Evolutionary conservation across 2,797 vertebrate species (phyloP).

Genomic region (Passerculus sandwichensis): DNA sequence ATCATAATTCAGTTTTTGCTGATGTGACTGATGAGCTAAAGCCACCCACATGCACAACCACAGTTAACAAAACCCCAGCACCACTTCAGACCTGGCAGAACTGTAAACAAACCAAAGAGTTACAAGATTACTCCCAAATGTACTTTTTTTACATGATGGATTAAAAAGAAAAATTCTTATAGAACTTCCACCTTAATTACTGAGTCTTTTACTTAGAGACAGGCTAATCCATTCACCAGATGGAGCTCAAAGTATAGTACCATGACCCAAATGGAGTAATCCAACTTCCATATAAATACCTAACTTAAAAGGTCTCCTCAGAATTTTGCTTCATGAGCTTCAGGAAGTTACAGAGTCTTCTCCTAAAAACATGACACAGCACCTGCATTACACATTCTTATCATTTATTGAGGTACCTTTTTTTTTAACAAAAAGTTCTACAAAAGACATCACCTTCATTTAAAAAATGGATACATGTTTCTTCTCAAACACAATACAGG

Average conservation of each 20-base stretch:
- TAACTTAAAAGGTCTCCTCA: neutral
- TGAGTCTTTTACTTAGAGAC: neutral
- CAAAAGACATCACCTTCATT: neutral
- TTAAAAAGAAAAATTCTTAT: neutral
- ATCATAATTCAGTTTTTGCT: neutral
- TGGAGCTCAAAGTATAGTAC: neutral
- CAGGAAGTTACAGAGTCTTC: neutral
- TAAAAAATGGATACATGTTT: neutral
- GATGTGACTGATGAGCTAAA: neutral
- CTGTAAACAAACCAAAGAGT: neutral
- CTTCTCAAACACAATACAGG: neutral
- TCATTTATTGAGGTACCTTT: constrained; percentile 5
- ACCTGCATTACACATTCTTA: neutral
- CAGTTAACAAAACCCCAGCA: neutral
- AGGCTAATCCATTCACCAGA: neutral
- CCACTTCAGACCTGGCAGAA: neutral
- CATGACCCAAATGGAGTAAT: neutral
- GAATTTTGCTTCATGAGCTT: neutral
- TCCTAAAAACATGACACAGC: neutral
- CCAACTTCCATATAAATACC: neutral
- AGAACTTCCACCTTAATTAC: neutral
- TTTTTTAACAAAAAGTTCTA: neutral
- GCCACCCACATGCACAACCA: fast-evolving
- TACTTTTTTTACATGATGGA: neutral
- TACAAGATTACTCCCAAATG: neutral